Evolutionary conservation across 2,888 invertebrate species (phyloP).

Genomic region (Auanema sp.): DNA sequence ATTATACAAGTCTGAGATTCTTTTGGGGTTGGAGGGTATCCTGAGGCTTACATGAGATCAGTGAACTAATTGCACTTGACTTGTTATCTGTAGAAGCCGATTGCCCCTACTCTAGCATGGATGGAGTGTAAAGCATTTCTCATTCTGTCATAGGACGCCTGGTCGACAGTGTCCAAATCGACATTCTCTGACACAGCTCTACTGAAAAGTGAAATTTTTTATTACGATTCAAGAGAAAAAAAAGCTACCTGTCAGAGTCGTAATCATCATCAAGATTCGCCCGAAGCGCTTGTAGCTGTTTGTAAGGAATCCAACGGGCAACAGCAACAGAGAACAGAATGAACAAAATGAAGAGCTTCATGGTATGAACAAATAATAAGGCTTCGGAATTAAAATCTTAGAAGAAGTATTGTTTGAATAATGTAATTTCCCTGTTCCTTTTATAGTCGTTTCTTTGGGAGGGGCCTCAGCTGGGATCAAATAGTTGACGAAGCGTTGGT

Average conservation of each 20-base stretch:
- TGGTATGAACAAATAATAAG: too few relatives aligned
- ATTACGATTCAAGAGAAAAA: not conserved
- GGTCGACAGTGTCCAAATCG: conserved; percentile 6
- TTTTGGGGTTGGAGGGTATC: too few relatives aligned
- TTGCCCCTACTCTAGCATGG: conserved; percentile 1
- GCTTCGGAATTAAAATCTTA: too few relatives aligned
- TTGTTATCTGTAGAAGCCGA: not conserved
- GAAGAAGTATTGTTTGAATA: too few relatives aligned
- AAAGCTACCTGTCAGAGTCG: conserved; percentile 1
- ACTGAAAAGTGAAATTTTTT: not conserved
- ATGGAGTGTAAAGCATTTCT: not conserved
- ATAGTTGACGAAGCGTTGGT: too few relatives aligned
- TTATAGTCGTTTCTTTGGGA: too few relatives aligned
- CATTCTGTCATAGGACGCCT: conserved; percentile 1
- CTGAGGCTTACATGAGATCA: too few relatives aligned
- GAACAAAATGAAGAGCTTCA: not conserved
- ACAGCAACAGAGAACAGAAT: not conserved
- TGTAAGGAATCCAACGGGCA: conserved; percentile 5
- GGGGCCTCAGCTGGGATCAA: too few relatives aligned
- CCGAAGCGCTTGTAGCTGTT: not conserved
- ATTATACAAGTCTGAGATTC: too few relatives aligned
- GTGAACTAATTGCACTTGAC: too few relatives aligned
- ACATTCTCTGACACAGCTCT: conserved; percentile 4
- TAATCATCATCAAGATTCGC: not conserved
- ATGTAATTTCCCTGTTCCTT: too few relatives aligned